Evolutionary conservation across 2,797 vertebrate species (phyloP).

Genomic region (Rhodeus uyekii): DNA sequence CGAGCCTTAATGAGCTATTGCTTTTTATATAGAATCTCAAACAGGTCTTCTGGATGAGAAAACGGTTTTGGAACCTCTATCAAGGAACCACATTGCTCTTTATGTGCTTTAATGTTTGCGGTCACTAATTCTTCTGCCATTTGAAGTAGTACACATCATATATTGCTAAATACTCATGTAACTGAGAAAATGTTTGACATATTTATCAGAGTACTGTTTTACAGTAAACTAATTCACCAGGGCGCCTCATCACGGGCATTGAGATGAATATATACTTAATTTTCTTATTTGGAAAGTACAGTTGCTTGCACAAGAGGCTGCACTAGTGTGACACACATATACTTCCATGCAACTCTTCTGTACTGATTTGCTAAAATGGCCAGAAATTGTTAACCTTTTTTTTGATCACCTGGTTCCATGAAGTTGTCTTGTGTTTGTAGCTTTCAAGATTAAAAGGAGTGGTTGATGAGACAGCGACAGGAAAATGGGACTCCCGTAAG

Average conservation of each 20-base stretch:
- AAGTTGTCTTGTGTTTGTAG: neutral
- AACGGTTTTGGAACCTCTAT: constrained; percentile 5
- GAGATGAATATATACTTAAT: constrained; percentile 9
- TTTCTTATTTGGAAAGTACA: constrained; percentile 8
- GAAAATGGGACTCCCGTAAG: neutral
- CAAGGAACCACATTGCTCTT: constrained; percentile 19
- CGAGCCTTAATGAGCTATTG: constrained; percentile 52
- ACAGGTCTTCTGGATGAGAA: constrained; percentile 16
- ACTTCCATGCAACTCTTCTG: constrained; percentile 6
- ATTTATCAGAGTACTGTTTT: constrained; percentile 53
- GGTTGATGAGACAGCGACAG: neutral
- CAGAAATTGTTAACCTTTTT: neutral
- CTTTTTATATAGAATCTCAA: constrained; percentile 42
- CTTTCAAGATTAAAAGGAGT: neutral
- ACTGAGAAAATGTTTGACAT: neutral
- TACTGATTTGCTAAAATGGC: neutral
- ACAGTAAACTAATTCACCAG: neutral
- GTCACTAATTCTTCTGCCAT: constrained; percentile 25
- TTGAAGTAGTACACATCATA: constrained; percentile 21
- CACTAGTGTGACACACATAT: neutral
- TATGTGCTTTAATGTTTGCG: constrained; percentile 35
- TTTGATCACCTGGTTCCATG: neutral
- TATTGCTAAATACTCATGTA: constrained; percentile 34
- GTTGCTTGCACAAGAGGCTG: neutral
- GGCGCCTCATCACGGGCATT: neutral